A percentile compares a stretch with the other conserved stretches of the same genome.
Evolutionary conservation across 30 jellyfish, hydroid and myxozoan species (phyloP).

Genomic region (Turritopsis dohrnii): DNA sequence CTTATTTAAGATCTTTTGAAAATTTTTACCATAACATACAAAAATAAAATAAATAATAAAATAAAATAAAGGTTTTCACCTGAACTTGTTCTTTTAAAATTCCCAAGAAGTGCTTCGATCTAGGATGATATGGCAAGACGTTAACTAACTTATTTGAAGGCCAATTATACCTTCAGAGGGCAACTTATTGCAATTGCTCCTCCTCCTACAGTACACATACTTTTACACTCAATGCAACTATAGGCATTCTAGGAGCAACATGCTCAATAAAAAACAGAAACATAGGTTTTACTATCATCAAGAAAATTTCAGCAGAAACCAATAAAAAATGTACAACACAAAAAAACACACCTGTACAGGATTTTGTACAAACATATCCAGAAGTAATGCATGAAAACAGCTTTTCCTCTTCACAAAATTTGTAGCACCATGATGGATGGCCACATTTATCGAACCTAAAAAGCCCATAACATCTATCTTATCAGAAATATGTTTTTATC

Average conservation of each 20-base stretch:
- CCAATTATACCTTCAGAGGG: no score
- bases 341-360: background rate
- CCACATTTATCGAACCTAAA: conserved; percentile 41
- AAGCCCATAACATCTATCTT: background rate
- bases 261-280: no score
- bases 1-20: background rate
- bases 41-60: background rate
- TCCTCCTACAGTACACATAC: no score
- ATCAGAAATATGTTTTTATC: no score
- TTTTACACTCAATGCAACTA: no score
- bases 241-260: no score
- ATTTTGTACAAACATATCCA: conserved; percentile 37
- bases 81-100: background rate
- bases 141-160: no score
- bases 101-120: background rate
- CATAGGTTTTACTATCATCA: no score
- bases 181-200: no score
- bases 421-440: conserved; percentile 32
- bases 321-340: no score
- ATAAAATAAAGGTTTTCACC: background rate
- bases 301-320: no score
- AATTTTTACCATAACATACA: background rate
- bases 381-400: conserved; percentile 52
- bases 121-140: background rate
- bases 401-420: conserved; percentile 35